phyloP scores from a whole-genome alignment of 2,797 vertebrate genomes.

The Pangasius larnaudii region DNA sequence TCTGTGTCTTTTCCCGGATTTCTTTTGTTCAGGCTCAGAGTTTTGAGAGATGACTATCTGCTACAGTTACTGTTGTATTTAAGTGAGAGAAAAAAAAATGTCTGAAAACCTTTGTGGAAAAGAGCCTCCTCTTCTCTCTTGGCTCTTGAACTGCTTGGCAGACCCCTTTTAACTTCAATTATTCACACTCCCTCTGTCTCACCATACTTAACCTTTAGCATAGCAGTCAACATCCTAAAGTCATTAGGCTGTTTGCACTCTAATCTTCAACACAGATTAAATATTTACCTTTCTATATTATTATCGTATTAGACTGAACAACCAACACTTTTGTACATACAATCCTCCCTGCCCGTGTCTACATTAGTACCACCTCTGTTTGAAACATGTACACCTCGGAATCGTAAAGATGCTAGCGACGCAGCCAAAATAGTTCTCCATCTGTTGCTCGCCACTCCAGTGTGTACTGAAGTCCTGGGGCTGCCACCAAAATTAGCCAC shows the following conservation, averaged over 20 bases:
- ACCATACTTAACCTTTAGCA: constrained; percentile 51
- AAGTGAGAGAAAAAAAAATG: not conserved
- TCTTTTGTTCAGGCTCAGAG: constrained; percentile 3
- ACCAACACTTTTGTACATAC: constrained; percentile 17
- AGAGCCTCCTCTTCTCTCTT: constrained; percentile 4
- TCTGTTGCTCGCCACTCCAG: constrained; percentile 69
- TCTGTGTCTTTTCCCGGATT: constrained; percentile 15
- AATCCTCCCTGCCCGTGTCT: constrained; percentile 20
- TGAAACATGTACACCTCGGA: constrained; percentile 59
- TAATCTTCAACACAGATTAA: constrained; percentile 29
- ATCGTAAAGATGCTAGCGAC: constrained; percentile 68
- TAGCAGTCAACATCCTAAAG: constrained; percentile 41
- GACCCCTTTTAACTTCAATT: constrained; percentile 47
- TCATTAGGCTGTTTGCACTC: constrained; percentile 34
- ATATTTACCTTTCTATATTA: constrained; percentile 3
- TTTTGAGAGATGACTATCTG: constrained; percentile 4
- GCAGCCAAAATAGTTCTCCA: constrained; percentile 78
- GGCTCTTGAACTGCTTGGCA: constrained; percentile 42
- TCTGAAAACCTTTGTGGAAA: constrained; percentile 5
- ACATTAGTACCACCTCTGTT: constrained; percentile 37
- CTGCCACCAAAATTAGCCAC: constrained; percentile 75
- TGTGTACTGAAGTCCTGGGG: constrained; percentile 47
- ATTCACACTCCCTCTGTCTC: constrained; percentile 50
- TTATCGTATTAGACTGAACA: constrained; percentile 28
- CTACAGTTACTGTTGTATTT: not conserved